These are phyloP conservation scores for Notamacropus eugenii DNA, from an alignment of 2,797 vertebrate genomes.

Conservation along the genomic window DNA sequence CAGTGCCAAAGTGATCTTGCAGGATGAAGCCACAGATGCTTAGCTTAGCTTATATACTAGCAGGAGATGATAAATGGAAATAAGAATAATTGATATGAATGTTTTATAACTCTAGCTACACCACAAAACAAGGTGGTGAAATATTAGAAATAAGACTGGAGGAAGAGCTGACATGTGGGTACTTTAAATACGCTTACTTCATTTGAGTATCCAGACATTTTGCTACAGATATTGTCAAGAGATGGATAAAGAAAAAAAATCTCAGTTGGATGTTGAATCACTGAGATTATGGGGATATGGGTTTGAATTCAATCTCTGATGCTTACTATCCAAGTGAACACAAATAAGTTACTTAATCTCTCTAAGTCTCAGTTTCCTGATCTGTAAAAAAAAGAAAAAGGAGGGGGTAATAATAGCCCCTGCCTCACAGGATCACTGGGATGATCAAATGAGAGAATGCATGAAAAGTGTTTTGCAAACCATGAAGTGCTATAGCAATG, in stretches of 20 bases:
- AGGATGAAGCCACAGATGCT: neutral
- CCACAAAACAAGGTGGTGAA: neutral
- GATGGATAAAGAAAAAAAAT: neutral
- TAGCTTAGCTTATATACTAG: neutral
- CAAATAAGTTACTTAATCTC: neutral
- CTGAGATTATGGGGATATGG: neutral
- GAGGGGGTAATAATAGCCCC: neutral
- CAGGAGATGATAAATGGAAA: neutral
- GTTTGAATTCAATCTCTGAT: neutral
- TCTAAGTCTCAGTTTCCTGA: neutral
- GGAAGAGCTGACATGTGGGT: neutral
- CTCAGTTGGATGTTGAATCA: neutral
- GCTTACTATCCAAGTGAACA: neutral
- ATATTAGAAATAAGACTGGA: neutral
- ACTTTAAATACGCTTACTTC: neutral
- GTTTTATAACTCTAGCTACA: neutral
- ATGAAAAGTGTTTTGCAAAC: neutral
- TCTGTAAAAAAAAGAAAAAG: neutral
- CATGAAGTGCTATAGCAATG: neutral
- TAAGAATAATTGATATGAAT: neutral
- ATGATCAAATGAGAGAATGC: neutral
- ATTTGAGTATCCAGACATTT: neutral
- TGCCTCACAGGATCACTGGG: neutral
- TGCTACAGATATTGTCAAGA: neutral
- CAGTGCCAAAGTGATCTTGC: too few species aligned